Base-by-base conservation (phyloP, 2,797 vertebrate species). In the Esox lucius region DNA sequence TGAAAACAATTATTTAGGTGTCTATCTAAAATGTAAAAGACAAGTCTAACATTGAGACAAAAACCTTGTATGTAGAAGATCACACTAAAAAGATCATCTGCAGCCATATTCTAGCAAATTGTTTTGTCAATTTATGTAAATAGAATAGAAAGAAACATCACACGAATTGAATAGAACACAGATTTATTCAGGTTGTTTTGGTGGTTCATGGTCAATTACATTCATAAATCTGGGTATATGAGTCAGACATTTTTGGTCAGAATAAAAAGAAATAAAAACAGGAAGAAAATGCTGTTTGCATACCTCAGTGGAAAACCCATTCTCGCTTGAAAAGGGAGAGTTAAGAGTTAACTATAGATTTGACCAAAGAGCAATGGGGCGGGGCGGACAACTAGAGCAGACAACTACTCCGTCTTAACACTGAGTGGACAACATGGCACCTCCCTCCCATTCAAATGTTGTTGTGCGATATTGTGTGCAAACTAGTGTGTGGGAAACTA, bases 181-280 rank as follows among this genome's bases (percentile, higher is more conserved):
- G 89, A 88, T 93, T 94, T 94, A 93, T 93, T 93, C 16, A 75
- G 82, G 78, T 71, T 71, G 35, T 82, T 73, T 81, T 78, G 84
- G 56, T 91, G 83, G 79, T 87, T 87, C 86, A 90, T 68, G 28
- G 73, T 85, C 78, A 66, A 26, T 76, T 28, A 73, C 64, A 74
- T 77, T 80, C 35, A 77, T 84, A 89, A 89, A 90, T 89, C 88
- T 81, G 86, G 66, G 78, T 67, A 28, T 80, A 65, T 77, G 79
- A 86, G 86, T 90, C 87, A 90, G 85, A 85, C 82, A 74, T 75
- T 83, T 75, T 65, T 66, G 77, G 71, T 84, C 51, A 84, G 74
- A 74, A 72, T 80, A 64, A 72, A 83, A 74, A 68, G 84, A 61
- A 73, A 70, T 59, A 78, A 73, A 75, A 84, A 68, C n/a, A 78